A percentile compares a stretch with the other conserved stretches of the same genome.
phyloP scores from a whole-genome alignment of 2,113 vertebrate genomes.

The Neodontobutis hainanensis region DNA sequence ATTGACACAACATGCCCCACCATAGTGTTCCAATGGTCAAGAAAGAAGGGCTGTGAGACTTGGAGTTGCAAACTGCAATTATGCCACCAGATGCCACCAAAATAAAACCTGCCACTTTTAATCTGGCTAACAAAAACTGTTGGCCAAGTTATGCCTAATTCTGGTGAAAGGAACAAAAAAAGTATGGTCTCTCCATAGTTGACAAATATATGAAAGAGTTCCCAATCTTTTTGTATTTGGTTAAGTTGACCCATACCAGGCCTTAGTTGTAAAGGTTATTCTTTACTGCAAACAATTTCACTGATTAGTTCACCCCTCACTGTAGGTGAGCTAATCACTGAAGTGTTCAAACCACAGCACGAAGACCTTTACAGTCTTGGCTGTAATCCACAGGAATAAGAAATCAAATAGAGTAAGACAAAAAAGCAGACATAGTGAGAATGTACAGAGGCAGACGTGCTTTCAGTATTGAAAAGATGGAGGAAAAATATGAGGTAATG shows the following conservation, averaged over 20 bases:
- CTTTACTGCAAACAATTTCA: conserved; percentile 20
- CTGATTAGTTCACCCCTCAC: conserved; percentile 30
- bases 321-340: conserved; percentile 24
- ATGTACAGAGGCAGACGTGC: conserved; percentile 19
- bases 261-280: conserved; percentile 25
- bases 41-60: background rate
- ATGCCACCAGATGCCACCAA: background rate
- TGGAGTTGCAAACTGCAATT: background rate
- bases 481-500: conserved; percentile 22
- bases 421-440: conserved; percentile 14
- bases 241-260: conserved; percentile 14
- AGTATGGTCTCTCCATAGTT: background rate
- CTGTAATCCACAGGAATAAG: conserved; percentile 15
- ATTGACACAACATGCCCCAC: background rate
- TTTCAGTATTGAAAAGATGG: conserved; percentile 30
- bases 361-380: conserved; percentile 33
- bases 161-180: too few relatives aligned
- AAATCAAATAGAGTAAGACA: conserved; percentile 28
- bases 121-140: background rate
- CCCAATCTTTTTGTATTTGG: conserved; percentile 1
- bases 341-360: conserved; percentile 7
- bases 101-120: background rate
- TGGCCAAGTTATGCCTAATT: background rate
- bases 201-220: background rate
- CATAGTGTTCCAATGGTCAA: background rate